Conservation (phyloP, 2,797 vertebrate species). For the Rhinatrema bivittatum region DNA sequence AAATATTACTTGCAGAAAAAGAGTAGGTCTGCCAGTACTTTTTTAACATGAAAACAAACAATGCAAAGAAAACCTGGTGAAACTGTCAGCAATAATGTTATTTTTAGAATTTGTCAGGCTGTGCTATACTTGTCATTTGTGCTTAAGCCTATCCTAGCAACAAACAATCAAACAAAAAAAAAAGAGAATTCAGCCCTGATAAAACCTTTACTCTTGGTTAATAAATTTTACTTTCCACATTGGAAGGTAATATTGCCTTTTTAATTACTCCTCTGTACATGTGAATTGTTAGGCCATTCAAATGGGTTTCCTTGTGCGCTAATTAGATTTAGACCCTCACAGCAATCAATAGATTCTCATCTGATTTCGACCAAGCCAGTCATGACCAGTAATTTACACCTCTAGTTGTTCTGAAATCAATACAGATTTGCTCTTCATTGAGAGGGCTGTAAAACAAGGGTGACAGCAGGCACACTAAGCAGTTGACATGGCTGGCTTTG, state of each 20-base stretch:
- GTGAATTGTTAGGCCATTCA: not conserved
- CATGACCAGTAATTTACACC: slow-evolving; percentile 58
- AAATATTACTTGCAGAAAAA: too few species aligned
- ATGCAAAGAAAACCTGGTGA: too few species aligned
- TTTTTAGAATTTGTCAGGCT: too few species aligned
- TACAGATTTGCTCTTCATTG: slow-evolving; percentile 51
- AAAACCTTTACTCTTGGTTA: slow-evolving; percentile 1
- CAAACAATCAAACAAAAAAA: too few species aligned
- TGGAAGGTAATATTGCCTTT: not conserved
- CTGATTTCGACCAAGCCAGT: slow-evolving; percentile 42
- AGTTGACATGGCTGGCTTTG: slow-evolving; percentile 6
- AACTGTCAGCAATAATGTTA: too few species aligned
- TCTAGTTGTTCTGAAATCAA: slow-evolving; percentile 56
- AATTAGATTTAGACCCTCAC: slow-evolving; percentile 28
- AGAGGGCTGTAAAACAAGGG: slow-evolving; percentile 39
- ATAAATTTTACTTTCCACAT: slow-evolving; percentile 3
- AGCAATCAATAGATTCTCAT: slow-evolving; percentile 47
- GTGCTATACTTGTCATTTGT: too few species aligned
- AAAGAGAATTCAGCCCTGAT: too few species aligned
- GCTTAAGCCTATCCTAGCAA: too few species aligned
- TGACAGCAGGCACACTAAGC: slow-evolving; percentile 12
- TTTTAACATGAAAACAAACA: too few species aligned
- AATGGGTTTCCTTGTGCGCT: slow-evolving; percentile 3
- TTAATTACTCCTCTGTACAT: not conserved
- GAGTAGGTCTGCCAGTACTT: too few species aligned